Evolutionary conservation across 2,797 vertebrate species (phyloP).

Genomic region (Hippopotamyrus pictus): DNA sequence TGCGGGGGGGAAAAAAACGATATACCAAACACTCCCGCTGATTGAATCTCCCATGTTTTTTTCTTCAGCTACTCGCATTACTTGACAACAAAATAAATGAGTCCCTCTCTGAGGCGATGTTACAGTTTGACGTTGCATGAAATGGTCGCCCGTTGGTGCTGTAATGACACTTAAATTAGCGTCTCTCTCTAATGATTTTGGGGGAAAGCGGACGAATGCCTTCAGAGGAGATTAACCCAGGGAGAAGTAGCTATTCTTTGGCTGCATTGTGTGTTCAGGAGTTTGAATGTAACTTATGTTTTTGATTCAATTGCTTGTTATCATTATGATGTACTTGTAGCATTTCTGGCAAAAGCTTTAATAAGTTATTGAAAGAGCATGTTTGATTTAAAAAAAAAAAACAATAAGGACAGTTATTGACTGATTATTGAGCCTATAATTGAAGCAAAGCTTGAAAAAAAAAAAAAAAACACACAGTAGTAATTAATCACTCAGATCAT

Average conservation of each 20-base stretch:
- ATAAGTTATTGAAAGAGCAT: neutral
- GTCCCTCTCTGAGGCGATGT: neutral
- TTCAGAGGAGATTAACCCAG: neutral
- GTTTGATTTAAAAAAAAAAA: neutral
- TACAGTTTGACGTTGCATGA: slow-evolving; percentile 20
- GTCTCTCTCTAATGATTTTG: slow-evolving; percentile 8
- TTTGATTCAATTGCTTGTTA: neutral
- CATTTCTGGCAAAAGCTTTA: neutral
- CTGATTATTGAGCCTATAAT: slow-evolving; percentile 3
- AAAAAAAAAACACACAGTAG: neutral
- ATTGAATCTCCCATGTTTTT: slow-evolving; percentile 6
- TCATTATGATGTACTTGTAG: neutral
- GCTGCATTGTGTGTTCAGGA: neutral
- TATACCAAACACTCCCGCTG: neutral
- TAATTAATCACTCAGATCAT: slow-evolving; percentile 5
- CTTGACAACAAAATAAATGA: slow-evolving; percentile 15
- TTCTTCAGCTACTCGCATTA: neutral
- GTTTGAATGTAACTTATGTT: neutral
- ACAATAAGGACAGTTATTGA: neutral
- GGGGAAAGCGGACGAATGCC: neutral
- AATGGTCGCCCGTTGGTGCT: neutral
- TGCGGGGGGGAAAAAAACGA: neutral
- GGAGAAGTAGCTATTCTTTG: neutral
- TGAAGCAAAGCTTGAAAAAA: neutral
- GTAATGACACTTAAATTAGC: slow-evolving; percentile 19